phyloP scores from a whole-genome alignment of 2,797 vertebrate species.

The Pyrocephalus nanus region DNA sequence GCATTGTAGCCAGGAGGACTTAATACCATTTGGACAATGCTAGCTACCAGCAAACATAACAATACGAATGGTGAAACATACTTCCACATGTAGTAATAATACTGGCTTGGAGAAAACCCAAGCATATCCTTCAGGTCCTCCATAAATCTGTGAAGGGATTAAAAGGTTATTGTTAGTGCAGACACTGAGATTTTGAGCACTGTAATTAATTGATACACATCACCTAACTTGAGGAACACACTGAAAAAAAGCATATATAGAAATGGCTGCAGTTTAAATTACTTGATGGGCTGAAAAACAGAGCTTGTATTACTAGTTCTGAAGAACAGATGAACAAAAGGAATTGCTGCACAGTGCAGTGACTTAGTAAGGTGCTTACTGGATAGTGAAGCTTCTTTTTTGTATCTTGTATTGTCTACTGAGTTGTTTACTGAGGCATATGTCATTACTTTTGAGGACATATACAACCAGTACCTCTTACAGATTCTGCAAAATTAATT shows the following conservation, averaged over 20 bases:
- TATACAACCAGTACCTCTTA: neutral
- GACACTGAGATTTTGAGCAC: neutral
- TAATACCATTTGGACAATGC: slow-evolving; percentile 88
- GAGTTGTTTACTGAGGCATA: neutral
- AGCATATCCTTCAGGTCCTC: slow-evolving; percentile 97
- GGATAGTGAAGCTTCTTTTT: neutral
- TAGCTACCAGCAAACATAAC: slow-evolving; percentile 83
- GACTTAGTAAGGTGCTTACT: neutral
- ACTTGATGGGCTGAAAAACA: neutral
- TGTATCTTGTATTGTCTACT: neutral
- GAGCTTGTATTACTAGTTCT: neutral
- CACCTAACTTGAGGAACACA: neutral
- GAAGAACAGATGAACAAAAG: neutral
- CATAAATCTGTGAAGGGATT: slow-evolving; percentile 82
- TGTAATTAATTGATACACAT: neutral
- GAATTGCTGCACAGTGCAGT: neutral
- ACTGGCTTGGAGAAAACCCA: slow-evolving; percentile 89
- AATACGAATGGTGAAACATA: slow-evolving; percentile 91
- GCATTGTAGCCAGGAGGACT: slow-evolving; percentile 92
- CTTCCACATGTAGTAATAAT: slow-evolving; percentile 99
- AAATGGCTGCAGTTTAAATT: neutral
- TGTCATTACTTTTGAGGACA: neutral
- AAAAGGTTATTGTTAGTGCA: neutral
- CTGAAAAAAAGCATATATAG: neutral
- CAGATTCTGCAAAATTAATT: neutral